Percentiles rank a stretch among this genome's conserved stretches.
Evolutionary conservation across 2,113 vertebrate genomes (phyloP).

Genomic region (Archocentrus centrarchus): DNA sequence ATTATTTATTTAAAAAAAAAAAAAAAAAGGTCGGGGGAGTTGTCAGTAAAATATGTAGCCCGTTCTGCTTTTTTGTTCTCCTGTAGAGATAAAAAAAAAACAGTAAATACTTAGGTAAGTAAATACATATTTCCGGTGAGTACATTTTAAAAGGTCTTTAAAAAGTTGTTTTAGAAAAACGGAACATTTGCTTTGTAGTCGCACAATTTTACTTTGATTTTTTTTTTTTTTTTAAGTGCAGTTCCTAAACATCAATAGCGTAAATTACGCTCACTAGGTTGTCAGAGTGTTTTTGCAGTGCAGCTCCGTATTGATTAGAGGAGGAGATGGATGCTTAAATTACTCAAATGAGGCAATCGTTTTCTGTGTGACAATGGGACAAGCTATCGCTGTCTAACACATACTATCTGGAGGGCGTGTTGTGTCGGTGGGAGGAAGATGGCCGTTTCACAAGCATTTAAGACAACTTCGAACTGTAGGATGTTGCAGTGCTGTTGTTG

Average conservation of each 20-base stretch:
- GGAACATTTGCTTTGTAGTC: not conserved
- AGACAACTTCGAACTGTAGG: not conserved
- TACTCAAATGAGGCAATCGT: slow-evolving; percentile 17
- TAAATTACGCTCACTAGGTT: not conserved
- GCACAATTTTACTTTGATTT: not conserved
- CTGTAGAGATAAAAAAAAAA: not conserved
- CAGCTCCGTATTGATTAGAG: slow-evolving; percentile 7
- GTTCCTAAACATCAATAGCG: not conserved
- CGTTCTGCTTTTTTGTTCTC: too few relatives aligned
- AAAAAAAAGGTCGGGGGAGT: not conserved
- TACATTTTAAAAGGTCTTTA: not conserved
- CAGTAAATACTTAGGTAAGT: not conserved
- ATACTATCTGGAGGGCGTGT: not conserved
- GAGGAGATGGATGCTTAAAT: slow-evolving; percentile 7
- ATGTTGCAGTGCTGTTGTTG: not conserved
- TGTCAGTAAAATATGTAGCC: too few relatives aligned
- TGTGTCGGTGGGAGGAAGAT: not conserved
- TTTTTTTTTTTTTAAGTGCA: not conserved
- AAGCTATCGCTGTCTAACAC: not conserved
- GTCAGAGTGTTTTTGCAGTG: slow-evolving; percentile 31
- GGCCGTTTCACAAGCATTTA: not conserved
- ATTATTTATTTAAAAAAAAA: not conserved
- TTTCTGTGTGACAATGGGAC: not conserved
- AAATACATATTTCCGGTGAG: not conserved
- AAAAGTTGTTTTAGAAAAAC: not conserved